Evolutionary conservation across 2,797 vertebrate species (phyloP).

Genomic region (Platalea minor): DNA sequence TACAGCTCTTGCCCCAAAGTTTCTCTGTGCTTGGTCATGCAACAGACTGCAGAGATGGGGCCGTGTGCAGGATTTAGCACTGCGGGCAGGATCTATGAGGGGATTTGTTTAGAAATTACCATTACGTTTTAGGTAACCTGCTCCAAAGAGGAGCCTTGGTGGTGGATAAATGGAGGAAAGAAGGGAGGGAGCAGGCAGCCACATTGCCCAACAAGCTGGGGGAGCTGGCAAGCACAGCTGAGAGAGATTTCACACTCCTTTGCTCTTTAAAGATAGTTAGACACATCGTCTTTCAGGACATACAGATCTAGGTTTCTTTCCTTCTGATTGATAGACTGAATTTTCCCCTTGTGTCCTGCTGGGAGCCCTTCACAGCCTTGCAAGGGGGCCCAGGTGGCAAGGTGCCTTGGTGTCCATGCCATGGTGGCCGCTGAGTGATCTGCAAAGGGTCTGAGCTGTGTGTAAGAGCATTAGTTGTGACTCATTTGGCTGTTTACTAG

Average conservation of each 20-base stretch:
- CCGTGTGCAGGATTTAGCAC: neutral
- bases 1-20: neutral
- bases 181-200: neutral
- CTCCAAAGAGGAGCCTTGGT: neutral
- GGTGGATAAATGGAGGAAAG: neutral
- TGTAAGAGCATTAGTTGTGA: neutral
- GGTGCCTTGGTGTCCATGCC: neutral
- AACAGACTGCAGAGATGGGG: neutral
- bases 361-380: neutral
- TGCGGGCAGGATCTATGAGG: fast-evolving
- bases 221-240: neutral
- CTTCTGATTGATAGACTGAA: neutral
- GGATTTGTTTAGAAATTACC: neutral
- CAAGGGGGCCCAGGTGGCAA: fast-evolving
- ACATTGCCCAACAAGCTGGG: neutral
- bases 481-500: neutral
- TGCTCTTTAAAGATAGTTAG: neutral
- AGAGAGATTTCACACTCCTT: neutral
- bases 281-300: neutral
- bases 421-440: fast-evolving
- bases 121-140: neutral
- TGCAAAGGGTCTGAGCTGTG: neutral
- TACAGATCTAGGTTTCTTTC: neutral
- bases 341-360: neutral
- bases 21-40: neutral